Percentiles rank a stretch among this genome's conserved stretches.
phyloP scores from a whole-genome alignment of 2,797 vertebrate species.

The Phalloptychus januarius region DNA sequence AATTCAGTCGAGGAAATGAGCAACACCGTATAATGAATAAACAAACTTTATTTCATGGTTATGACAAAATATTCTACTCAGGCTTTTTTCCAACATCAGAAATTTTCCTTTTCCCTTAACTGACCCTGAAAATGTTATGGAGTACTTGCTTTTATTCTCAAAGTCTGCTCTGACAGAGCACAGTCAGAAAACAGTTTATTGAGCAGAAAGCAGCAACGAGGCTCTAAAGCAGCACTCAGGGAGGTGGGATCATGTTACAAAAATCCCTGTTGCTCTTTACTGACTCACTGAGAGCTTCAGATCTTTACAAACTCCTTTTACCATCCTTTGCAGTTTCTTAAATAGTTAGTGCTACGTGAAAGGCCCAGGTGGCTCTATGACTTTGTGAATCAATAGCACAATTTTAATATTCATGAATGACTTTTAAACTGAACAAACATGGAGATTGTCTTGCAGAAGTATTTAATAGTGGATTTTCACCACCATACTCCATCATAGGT shows the following conservation, averaged over 20 bases:
- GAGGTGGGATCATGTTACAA: slow-evolving; percentile 26
- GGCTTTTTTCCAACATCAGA: slow-evolving; percentile 11
- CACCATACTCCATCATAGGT: not conserved
- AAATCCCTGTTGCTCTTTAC: slow-evolving; percentile 2
- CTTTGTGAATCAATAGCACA: not conserved
- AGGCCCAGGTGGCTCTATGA: not conserved
- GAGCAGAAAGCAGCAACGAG: slow-evolving; percentile 5
- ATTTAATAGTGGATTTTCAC: not conserved
- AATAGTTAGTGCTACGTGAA: not conserved
- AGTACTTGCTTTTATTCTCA: slow-evolving; percentile 12
- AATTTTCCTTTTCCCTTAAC: not conserved
- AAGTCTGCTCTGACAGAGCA: not conserved
- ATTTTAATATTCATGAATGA: not conserved
- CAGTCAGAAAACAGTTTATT: not conserved
- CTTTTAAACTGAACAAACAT: not conserved
- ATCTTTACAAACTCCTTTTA: slow-evolving; percentile 19
- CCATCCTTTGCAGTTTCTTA: not conserved
- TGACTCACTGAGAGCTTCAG: slow-evolving; percentile 1
- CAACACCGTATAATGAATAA: slow-evolving; percentile 3
- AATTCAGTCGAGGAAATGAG: slow-evolving; percentile 3
- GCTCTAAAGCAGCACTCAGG: slow-evolving; percentile 28
- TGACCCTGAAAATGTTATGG: slow-evolving; percentile 16
- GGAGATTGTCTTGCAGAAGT: not conserved
- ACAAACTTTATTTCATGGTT: slow-evolving; percentile 5
- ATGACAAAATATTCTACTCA: slow-evolving; percentile 19